These are phyloP conservation scores for Sinella curviseta DNA, from an alignment of 1,140 invertebrate species.

Conservation along the genomic window DNA sequence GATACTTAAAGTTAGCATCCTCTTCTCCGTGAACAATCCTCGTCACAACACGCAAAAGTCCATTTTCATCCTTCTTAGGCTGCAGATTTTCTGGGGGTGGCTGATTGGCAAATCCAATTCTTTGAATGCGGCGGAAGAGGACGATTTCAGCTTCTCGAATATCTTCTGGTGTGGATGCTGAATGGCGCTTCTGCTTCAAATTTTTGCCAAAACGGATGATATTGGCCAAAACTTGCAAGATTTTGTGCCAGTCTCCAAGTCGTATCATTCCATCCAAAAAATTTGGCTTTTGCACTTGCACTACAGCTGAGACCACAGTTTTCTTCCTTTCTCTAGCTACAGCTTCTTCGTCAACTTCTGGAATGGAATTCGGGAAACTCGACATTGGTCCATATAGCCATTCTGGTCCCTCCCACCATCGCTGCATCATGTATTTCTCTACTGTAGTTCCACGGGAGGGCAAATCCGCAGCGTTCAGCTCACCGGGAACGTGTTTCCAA, in stretches of 20 bases:
- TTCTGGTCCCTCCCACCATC: not conserved
- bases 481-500: not conserved
- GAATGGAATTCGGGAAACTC: not conserved
- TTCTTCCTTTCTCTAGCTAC: constrained; percentile 43
- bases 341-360: constrained; percentile 27
- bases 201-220: not conserved
- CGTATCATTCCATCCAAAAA: constrained; percentile 47
- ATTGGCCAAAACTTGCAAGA: not conserved
- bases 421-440: not conserved
- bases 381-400: not conserved
- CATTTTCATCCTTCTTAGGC: constrained; percentile 38
- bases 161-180: not conserved
- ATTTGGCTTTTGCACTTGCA: constrained; percentile 52
- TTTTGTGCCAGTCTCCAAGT: constrained; percentile 28
- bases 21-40: constrained; percentile 44
- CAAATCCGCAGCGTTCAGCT: not conserved
- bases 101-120: not conserved
- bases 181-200: not conserved
- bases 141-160: not conserved
- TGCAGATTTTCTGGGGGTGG: constrained; percentile 9
- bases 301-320: constrained; percentile 3
- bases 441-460: not conserved
- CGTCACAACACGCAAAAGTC: not conserved
- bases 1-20: not conserved
- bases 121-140: not conserved